Percentiles rank a stretch among this genome's conserved stretches.
Conservation (phyloP, 2,888 invertebrate genomes). For the Liopterus haemorrhoidalis region DNA sequence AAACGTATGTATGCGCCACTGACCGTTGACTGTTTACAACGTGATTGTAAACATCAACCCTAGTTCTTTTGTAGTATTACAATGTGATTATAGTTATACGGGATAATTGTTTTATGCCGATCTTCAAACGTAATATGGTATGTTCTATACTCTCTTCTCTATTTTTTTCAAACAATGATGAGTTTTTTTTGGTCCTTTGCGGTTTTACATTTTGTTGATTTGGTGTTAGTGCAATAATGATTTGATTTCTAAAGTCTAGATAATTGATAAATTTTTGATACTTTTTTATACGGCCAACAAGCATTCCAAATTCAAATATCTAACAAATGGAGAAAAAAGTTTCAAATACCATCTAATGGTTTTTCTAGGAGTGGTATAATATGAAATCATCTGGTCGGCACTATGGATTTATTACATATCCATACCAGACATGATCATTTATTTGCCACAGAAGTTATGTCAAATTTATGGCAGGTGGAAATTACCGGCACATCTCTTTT, state of each 20-base stretch:
- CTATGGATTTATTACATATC: too few relatives aligned
- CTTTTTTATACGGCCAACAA: constrained; percentile 13
- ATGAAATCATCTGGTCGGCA: constrained; percentile 15
- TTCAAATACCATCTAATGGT: constrained; percentile 14
- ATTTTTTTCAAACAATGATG: constrained; percentile 14
- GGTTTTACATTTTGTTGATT: constrained; percentile 1
- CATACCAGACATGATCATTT: constrained; percentile 11
- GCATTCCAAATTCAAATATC: constrained; percentile 17
- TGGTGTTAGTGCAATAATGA: constrained; percentile 1
- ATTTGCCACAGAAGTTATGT: constrained; percentile 10
- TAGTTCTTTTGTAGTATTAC: too few relatives aligned
- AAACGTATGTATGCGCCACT: too few relatives aligned
- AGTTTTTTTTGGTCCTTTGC: constrained; percentile 10
- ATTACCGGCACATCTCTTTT: constrained; percentile 18
- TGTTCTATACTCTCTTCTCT: too few relatives aligned
- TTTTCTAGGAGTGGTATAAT: constrained; percentile 15
- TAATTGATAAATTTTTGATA: constrained; percentile 15
- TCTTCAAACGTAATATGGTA: too few relatives aligned
- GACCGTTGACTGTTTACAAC: too few relatives aligned
- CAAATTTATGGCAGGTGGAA: constrained; percentile 19
- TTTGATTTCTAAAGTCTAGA: too few relatives aligned
- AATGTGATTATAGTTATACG: too few relatives aligned
- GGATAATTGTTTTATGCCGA: too few relatives aligned
- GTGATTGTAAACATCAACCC: too few relatives aligned
- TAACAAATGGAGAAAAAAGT: constrained; percentile 11